Percentiles rank a stretch among this genome's conserved stretches.
Conservation (phyloP, 2,888 invertebrate genomes). For the Lottia gigantea region DNA sequence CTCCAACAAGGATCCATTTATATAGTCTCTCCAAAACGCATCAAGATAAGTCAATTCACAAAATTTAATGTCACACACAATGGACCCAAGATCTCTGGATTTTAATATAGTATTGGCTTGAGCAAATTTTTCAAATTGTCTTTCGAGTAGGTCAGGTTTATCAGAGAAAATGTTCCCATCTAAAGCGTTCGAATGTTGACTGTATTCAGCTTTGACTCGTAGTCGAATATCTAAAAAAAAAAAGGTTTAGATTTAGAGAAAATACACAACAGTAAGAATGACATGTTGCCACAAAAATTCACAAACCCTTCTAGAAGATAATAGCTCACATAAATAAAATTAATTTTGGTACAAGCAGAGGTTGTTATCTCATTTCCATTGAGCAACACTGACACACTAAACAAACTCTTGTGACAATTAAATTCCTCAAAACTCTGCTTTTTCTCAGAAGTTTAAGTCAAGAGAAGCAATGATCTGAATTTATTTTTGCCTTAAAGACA, state of each 20-base stretch:
- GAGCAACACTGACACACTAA: too few relatives aligned
- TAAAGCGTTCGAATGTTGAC: conserved; percentile 53
- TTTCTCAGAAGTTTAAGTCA: too few relatives aligned
- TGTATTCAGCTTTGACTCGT: conserved; percentile 61
- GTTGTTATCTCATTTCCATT: too few relatives aligned
- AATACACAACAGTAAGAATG: background rate
- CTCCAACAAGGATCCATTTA: conserved; percentile 62
- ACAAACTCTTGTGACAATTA: too few relatives aligned
- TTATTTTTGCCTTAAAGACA: too few relatives aligned
- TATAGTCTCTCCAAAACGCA: conserved; percentile 67
- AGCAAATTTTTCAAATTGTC: conserved; percentile 60
- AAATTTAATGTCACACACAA: conserved; percentile 66
- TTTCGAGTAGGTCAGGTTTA: conserved; percentile 55
- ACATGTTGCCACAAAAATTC: background rate
- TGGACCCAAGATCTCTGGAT: conserved; percentile 62
- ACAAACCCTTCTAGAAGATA: too few relatives aligned
- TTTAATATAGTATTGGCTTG: conserved; percentile 63
- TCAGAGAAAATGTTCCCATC: conserved; percentile 56
- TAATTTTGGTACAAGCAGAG: too few relatives aligned
- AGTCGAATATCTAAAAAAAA: conserved; percentile 55
- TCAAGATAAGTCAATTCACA: conserved; percentile 65
- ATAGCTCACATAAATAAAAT: too few relatives aligned
- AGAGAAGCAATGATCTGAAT: too few relatives aligned
- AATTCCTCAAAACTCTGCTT: too few relatives aligned
- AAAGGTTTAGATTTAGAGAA: background rate